phyloP scores from a whole-genome alignment of 2,113 vertebrate genomes.

The Holacanthus passer region DNA sequence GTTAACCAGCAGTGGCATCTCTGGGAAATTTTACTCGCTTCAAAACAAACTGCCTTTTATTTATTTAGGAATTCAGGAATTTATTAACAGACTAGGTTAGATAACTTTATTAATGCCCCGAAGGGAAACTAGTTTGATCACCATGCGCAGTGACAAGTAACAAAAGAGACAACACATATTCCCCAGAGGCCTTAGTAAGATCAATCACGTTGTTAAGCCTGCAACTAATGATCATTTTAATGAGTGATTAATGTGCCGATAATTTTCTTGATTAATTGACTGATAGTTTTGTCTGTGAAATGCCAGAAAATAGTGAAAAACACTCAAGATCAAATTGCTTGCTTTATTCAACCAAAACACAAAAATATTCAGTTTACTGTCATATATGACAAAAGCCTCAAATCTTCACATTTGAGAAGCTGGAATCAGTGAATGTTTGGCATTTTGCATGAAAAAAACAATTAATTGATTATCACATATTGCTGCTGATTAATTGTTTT shows the following conservation, averaged over 20 bases:
- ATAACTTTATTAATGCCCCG: background rate
- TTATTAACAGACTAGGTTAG: background rate
- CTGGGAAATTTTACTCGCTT: background rate
- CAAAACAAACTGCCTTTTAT: constrained; percentile 10
- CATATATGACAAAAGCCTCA: background rate
- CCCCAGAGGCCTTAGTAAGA: no score
- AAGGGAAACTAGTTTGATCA: background rate
- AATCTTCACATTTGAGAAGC: background rate
- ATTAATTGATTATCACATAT: no score
- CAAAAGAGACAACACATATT: background rate
- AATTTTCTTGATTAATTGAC: background rate
- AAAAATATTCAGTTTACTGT: background rate
- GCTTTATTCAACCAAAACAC: background rate
- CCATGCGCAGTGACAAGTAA: background rate
- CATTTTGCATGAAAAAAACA: background rate
- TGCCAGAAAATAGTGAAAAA: background rate
- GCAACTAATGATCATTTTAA: background rate
- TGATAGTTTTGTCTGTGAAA: background rate
- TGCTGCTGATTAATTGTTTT: no score
- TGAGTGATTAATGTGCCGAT: background rate
- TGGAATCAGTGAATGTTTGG: background rate
- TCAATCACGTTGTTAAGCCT: background rate
- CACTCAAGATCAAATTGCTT: background rate
- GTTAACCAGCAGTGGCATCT: background rate
- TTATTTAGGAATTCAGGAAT: background rate